phyloP scores from a whole-genome alignment of 1,140 invertebrate species.

The Pseudomyrmex pallidus region DNA sequence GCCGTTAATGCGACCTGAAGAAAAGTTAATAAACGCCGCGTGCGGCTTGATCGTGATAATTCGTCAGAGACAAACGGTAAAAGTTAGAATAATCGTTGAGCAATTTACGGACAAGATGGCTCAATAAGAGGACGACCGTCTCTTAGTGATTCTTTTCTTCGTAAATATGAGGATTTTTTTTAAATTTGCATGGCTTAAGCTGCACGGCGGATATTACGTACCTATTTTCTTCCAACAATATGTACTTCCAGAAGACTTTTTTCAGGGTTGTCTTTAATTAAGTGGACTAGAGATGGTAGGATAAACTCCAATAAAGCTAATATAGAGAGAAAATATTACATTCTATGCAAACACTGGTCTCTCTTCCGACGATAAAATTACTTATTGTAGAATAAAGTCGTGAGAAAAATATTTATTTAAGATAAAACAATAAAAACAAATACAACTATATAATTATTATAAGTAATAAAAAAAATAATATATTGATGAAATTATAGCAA shows the following conservation, averaged over 20 bases:
- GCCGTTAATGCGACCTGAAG: constrained; percentile 1
- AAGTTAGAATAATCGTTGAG: background rate
- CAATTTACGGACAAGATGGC: background rate
- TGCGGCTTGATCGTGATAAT: background rate
- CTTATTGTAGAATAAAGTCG: background rate
- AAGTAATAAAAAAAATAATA: background rate
- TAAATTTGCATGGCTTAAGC: background rate
- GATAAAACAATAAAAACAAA: background rate
- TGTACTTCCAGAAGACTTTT: background rate
- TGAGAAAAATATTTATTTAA: background rate
- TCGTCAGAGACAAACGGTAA: background rate
- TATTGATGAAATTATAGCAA: too few relatives aligned
- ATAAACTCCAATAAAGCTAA: background rate
- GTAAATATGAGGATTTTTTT: too few relatives aligned
- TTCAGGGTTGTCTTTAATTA: constrained; percentile 15
- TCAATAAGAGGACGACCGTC: background rate
- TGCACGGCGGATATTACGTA: background rate
- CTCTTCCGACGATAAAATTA: constrained; percentile 11
- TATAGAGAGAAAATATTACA: background rate
- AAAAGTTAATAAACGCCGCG: constrained; percentile 3
- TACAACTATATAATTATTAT: background rate
- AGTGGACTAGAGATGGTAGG: background rate
- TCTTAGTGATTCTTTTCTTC: background rate
- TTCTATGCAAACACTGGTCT: background rate
- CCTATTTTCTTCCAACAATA: background rate